A percentile compares a stretch with the other conserved stretches of the same genome.
phyloP scores from a whole-genome alignment of 2,797 vertebrate species.

The Crocidura indochinensis region DNA sequence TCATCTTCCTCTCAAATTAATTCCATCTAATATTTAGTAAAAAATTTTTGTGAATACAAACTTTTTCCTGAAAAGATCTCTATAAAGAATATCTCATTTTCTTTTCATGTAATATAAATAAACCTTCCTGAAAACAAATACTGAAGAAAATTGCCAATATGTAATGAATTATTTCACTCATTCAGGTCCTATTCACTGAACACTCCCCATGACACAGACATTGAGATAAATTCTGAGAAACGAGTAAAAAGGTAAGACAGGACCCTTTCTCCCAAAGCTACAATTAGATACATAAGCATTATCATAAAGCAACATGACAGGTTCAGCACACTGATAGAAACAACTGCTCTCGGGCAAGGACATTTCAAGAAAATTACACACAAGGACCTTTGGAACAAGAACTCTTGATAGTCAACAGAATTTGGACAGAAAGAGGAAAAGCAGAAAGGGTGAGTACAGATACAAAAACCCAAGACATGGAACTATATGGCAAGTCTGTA shows the following conservation, averaged over 20 bases:
- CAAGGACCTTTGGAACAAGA: background rate
- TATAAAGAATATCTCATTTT: conserved; percentile 39
- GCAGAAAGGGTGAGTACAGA: background rate
- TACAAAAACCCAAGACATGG: background rate
- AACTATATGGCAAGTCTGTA: background rate
- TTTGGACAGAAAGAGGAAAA: conserved; percentile 6
- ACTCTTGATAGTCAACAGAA: background rate
- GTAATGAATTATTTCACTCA: conserved; percentile 11
- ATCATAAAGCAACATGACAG: background rate
- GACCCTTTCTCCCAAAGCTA: background rate
- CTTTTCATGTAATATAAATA: conserved; percentile 47
- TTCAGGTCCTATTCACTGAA: background rate
- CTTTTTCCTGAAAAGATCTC: conserved; percentile 66
- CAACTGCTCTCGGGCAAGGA: background rate
- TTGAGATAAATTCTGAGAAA: background rate
- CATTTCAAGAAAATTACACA: background rate
- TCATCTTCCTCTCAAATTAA: conserved; percentile 50
- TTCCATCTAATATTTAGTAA: conserved; percentile 30
- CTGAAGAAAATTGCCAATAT: background rate
- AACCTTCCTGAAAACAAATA: conserved; percentile 32
- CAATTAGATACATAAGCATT: background rate
- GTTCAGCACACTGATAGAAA: background rate
- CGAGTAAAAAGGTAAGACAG: background rate
- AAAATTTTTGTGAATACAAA: conserved; percentile 46
- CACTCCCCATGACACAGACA: background rate